phyloP scores from a whole-genome alignment of 2,888 invertebrate genomes.

The Venusia cambrica region DNA sequence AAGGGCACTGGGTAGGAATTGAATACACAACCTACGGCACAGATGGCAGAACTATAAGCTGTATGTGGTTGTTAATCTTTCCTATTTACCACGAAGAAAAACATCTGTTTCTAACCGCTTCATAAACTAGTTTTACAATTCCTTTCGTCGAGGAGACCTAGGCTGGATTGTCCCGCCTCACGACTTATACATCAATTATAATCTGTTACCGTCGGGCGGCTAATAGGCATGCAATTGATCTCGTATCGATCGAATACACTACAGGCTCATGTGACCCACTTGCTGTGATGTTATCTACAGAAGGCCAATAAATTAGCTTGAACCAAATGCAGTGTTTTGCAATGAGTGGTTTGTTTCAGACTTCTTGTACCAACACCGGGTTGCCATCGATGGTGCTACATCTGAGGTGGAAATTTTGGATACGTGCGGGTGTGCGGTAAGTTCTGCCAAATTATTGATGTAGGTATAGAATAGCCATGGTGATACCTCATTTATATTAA shows the following conservation, averaged over 20 bases:
- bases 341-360: conserved; percentile 71
- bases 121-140: too few species aligned
- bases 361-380: conserved; percentile 88
- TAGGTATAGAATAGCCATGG: too few species aligned
- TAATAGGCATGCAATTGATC: conserved; percentile 39
- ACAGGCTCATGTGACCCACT: conserved; percentile 51
- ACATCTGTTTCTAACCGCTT: too few species aligned
- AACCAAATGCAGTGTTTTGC: conserved; percentile 31
- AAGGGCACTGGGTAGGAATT: too few species aligned
- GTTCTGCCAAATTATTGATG: too few species aligned
- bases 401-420: conserved; percentile 90
- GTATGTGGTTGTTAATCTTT: too few species aligned
- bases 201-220: conserved; percentile 28
- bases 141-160: too few species aligned
- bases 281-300: conserved; percentile 50
- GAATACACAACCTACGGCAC: too few species aligned
- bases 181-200: conserved; percentile 29
- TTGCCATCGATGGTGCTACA: conserved; percentile 87
- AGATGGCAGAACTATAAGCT: too few species aligned
- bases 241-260: conserved; percentile 39
- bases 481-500: too few species aligned
- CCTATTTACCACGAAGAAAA: too few species aligned
- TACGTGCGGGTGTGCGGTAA: conserved; percentile 90
- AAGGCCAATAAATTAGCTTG: conserved; percentile 39
- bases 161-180: conserved; percentile 12